Evolutionary conservation across 1,140 invertebrate species (phyloP), one percentile per base, ranked within the genome.

Genomic region (Bilobella aurantiaca): DNA sequence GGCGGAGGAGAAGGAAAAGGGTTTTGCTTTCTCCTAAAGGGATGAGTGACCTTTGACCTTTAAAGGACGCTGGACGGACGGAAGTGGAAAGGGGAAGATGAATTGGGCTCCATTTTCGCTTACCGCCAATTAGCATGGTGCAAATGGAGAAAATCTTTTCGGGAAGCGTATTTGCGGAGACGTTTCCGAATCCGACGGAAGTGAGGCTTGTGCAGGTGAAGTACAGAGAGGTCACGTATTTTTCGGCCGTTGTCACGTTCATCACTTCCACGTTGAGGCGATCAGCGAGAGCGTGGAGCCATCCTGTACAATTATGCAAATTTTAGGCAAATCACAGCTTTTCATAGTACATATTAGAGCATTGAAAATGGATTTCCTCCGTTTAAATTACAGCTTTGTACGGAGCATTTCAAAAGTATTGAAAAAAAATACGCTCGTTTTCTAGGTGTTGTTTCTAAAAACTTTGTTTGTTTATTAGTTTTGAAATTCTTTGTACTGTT

Each of bases 151-250:
- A 97, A 75, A 90, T 87, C 79, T 98, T 98, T 79, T 98, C 94
- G 5, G 84, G 84, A 61, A 90, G 87, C 0, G 95, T 70, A 76
- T 96, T 97, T 2, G 94, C 93, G 3, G 93, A 92, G 12, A 98
- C 93, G 77, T 98, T 98, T 32, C 95, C 95, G 78, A 98, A 98
- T 28, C 95, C 95, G n/a, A 98, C 93, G 67, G 91, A 94, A 16
- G 95, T 98, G 49, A 98, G 81, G 73, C 90, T 95, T 27, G 91
- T 95, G 75, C 93, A 96, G 1, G 94, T 96, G 77, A 97, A 98
- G 79, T 97, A 98, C 2, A 98, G 81, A 1, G 95, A 91, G 3
- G 95, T 98, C 57, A 96, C 87, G 78, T 98, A 98, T 69, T 87
- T 87, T 76, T 92, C 89, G n/a, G 85, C 84, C 73, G 86, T 86